A percentile compares a stretch with the other conserved stretches of the same genome.
phyloP scores from a whole-genome alignment of 2,797 vertebrate species.

The Synaphobranchus kaupii region DNA sequence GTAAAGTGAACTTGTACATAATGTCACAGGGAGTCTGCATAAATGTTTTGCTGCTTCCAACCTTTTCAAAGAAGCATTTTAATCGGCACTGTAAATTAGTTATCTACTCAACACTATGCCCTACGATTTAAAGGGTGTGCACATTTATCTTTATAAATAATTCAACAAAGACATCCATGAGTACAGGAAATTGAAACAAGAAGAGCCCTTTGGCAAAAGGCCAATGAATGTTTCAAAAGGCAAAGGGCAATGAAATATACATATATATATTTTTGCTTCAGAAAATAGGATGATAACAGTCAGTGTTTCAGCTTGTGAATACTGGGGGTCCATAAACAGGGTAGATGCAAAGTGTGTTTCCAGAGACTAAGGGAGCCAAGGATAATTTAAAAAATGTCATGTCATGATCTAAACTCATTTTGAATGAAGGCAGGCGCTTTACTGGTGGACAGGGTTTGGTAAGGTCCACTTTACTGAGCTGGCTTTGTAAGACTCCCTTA shows the following conservation, averaged over 20 bases:
- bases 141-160: constrained; percentile 10
- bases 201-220: constrained; percentile 7
- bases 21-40: neutral
- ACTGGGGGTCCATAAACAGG: neutral
- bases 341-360: neutral
- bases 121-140: neutral
- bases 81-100: neutral
- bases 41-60: neutral
- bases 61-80: neutral
- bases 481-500: neutral
- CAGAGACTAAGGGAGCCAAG: neutral
- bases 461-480: neutral
- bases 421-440: neutral
- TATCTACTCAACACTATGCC: constrained; percentile 3
- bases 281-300: neutral
- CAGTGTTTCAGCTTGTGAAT: neutral
- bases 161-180: neutral
- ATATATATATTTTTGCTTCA: neutral
- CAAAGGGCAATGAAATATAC: neutral
- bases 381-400: neutral
- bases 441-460: neutral
- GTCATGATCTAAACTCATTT: neutral
- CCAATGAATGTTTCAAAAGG: neutral
- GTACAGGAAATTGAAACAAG: constrained; percentile 1
- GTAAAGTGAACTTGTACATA: neutral